These are phyloP conservation scores for Polypterus bichir DNA, from an alignment of 2,113 vertebrate genomes.

Conservation along the genomic window DNA sequence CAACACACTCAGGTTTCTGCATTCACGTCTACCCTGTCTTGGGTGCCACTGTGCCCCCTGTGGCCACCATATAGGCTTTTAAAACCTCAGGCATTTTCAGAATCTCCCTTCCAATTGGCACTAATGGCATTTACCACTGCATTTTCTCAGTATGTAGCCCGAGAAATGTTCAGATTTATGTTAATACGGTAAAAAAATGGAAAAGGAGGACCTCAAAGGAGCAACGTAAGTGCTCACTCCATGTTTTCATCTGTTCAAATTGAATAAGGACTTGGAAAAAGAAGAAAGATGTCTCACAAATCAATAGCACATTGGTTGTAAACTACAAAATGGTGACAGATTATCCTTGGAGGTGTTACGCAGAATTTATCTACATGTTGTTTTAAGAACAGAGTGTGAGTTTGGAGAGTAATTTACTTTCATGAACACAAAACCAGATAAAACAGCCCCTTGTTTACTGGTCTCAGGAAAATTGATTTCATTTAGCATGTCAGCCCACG, in stretches of 20 bases:
- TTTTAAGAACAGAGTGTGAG: conserved; percentile 30
- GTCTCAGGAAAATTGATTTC: conserved; percentile 17
- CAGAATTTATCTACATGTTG: conserved; percentile 39
- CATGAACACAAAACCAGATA: conserved; percentile 20
- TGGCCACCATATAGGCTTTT: too few species aligned
- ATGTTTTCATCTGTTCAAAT: conserved; percentile 20
- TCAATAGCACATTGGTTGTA: conserved; percentile 31
- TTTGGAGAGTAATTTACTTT: conserved; percentile 35
- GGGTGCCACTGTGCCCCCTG: too few species aligned
- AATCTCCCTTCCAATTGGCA: too few species aligned
- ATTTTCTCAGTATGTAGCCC: too few species aligned
- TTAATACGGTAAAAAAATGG: too few species aligned
- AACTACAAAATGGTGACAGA: conserved; percentile 39
- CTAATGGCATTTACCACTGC: too few species aligned
- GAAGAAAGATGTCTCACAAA: conserved; percentile 28
- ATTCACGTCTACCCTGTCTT: too few species aligned
- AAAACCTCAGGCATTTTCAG: too few species aligned
- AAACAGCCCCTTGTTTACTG: conserved; percentile 26
- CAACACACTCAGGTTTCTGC: too few species aligned
- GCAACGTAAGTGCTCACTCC: conserved; percentile 1
- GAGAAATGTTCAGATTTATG: too few species aligned
- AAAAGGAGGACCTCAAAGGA: conserved; percentile 1
- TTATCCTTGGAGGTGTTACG: conserved; percentile 35
- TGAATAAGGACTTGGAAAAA: conserved; percentile 36
- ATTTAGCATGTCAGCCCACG: conserved; percentile 16